Evolutionary conservation across 2,797 vertebrate species (phyloP).

Genomic region (Diceros bicornis): DNA sequence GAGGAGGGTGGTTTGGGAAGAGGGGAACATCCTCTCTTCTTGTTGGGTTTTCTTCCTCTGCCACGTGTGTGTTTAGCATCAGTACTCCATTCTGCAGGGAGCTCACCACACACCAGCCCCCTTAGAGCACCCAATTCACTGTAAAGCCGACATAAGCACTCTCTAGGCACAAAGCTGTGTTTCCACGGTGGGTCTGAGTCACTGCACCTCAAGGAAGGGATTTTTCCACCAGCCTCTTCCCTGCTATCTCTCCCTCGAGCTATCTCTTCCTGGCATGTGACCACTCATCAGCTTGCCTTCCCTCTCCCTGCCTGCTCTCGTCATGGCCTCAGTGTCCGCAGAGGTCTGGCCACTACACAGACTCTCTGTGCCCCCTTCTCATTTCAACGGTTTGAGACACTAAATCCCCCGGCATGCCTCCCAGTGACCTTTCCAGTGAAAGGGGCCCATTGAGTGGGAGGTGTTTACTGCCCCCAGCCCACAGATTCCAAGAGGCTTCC

Average conservation of each 20-base stretch:
- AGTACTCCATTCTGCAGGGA: no score
- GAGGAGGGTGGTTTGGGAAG: no score
- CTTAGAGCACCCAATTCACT: no score
- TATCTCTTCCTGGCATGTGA: not conserved
- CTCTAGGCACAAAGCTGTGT: no score
- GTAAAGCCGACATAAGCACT: no score
- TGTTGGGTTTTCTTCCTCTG: no score
- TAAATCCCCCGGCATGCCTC: conserved; percentile 63
- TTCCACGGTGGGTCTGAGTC: no score
- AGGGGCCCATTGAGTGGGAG: conserved; percentile 80
- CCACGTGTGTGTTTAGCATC: no score
- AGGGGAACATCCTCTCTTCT: no score
- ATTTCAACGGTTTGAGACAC: not conserved
- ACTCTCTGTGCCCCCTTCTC: not conserved
- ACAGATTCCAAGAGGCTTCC: conserved; percentile 87
- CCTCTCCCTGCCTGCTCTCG: not conserved
- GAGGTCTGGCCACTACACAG: fast-evolving
- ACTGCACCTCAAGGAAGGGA: no score
- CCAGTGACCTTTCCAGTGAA: conserved; percentile 84
- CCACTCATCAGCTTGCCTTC: fast-evolving
- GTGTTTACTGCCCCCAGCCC: conserved; percentile 83
- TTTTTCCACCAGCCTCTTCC: not conserved
- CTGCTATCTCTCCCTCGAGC: not conserved
- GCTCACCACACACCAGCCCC: no score
- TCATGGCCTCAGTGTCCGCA: not conserved